Percentiles rank a stretch among this genome's conserved stretches.
phyloP scores from a whole-genome alignment of 2,113 vertebrate species.

The Nycticebus coucang region DNA sequence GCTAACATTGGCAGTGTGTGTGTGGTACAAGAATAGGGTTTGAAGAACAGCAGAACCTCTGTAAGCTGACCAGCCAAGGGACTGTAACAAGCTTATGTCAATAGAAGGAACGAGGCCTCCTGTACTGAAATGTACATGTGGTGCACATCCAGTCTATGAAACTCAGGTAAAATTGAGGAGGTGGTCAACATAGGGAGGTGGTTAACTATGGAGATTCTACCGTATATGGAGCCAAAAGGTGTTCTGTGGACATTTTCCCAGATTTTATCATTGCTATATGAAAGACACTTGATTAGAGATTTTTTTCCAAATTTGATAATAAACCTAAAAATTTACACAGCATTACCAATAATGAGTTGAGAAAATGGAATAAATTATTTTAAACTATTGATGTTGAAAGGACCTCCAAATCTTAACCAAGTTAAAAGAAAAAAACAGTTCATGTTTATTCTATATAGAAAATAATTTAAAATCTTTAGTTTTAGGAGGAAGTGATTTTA shows the following conservation, averaged over 20 bases:
- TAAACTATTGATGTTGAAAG: neutral
- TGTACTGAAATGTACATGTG: no score
- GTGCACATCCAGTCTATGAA: no score
- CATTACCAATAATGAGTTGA: neutral
- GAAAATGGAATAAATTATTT: conserved; percentile 10
- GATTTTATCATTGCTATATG: neutral
- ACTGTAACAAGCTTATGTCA: no score
- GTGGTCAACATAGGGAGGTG: no score
- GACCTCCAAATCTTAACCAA: neutral
- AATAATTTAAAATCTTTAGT: neutral
- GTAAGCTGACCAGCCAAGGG: no score
- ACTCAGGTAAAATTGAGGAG: no score
- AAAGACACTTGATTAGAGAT: neutral
- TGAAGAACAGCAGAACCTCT: neutral
- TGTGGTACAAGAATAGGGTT: neutral
- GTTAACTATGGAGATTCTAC: no score
- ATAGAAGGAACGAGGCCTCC: no score
- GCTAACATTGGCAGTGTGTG: neutral
- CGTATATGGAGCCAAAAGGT: neutral
- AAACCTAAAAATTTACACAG: neutral
- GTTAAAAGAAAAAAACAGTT: neutral
- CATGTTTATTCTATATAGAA: conserved; percentile 23
- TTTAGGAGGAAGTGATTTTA: conserved; percentile 22
- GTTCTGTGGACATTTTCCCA: neutral
- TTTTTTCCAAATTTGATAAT: neutral